Base-by-base conservation (phyloP, 2,888 invertebrate genomes). In the Calameuta idolon region DNA sequence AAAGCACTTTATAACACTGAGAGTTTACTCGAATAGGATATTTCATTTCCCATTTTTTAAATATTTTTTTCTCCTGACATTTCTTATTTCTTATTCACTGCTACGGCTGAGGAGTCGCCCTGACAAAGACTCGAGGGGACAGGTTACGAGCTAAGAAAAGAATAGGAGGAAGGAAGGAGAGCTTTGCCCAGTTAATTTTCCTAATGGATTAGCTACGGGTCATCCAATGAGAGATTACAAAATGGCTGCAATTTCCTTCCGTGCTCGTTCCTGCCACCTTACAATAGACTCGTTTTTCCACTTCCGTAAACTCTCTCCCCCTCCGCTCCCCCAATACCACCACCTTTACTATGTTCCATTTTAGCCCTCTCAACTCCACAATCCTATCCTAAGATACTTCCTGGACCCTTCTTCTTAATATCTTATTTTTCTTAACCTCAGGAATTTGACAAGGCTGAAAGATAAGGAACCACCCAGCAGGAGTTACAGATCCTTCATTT, bases 201-300 rank as follows among this genome's bases (percentile, higher is more conserved):
- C 82, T 89, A 87, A 88, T 89, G 88, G 87, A 89, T 87, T 86
- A 85, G 79, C 83, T 75, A 75, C 74, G 69, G 79, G 79, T 77
- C 78, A 77, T 82, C 83, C 84, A 83, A 85, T 81, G 81, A 81
- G 77, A 81, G 79, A 82, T 81, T 78, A 79, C 79, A 82, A 79
- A 80, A 84, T 76, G 76, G 77, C 75, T 80, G 77, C 77, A 80
- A 79, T 83, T 81, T 81, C 81, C 80, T 69, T 80, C 76, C 31
- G 71, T 34, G 30, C 40, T 74, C 75, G 75, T 68, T 37, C 55
- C 35, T 35, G 34, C 69, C 40, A 40, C 40, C 40, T 40, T 40
- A 40, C 15, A 40, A 40, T 40, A 15, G 40, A 40, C 40, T 5
- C 40, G 15, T 40, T 40, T 40, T 40, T 40, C 40, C 40, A 40